These are phyloP conservation scores for Matsumyia berberina DNA, from an alignment of 2,888 invertebrate species.

Conservation along the genomic window DNA sequence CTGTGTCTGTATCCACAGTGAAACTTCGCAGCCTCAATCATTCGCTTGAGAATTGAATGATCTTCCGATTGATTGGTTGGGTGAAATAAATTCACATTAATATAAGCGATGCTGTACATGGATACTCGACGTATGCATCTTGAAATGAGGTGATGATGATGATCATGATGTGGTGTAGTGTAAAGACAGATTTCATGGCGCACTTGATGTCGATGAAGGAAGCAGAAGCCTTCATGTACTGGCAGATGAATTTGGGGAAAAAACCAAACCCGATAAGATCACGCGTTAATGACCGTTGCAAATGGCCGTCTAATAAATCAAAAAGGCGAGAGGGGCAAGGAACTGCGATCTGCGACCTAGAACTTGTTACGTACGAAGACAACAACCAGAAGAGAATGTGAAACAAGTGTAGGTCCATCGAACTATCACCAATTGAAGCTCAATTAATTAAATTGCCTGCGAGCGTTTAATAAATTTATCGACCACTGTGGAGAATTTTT, in stretches of 20 bases:
- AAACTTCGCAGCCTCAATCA: constrained; percentile 67
- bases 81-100: constrained; percentile 59
- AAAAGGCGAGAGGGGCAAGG: constrained; percentile 34
- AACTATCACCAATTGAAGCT: constrained; percentile 51
- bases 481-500: constrained; percentile 25
- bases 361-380: constrained; percentile 54
- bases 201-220: constrained; percentile 1
- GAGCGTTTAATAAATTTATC: constrained; percentile 43
- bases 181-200: constrained; percentile 13
- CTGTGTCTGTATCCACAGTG: constrained; percentile 14
- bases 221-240: background rate
- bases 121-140: constrained; percentile 9
- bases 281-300: constrained; percentile 53
- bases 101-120: constrained; percentile 38
- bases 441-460: constrained; percentile 66
- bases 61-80: constrained; percentile 74
- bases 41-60: constrained; percentile 67
- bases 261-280: constrained; percentile 55
- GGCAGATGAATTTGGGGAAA: constrained; percentile 1
- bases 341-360: constrained; percentile 64
- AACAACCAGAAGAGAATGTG: constrained; percentile 1
- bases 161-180: constrained; percentile 48
- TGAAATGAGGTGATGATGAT: constrained; percentile 29
- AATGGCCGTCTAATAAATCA: constrained; percentile 64
- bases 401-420: constrained; percentile 26